Percentiles rank a stretch among this genome's conserved stretches.
These are phyloP conservation scores for Gambusia yucatana DNA, from an alignment of 2,797 vertebrate species.

Conservation along the genomic window DNA sequence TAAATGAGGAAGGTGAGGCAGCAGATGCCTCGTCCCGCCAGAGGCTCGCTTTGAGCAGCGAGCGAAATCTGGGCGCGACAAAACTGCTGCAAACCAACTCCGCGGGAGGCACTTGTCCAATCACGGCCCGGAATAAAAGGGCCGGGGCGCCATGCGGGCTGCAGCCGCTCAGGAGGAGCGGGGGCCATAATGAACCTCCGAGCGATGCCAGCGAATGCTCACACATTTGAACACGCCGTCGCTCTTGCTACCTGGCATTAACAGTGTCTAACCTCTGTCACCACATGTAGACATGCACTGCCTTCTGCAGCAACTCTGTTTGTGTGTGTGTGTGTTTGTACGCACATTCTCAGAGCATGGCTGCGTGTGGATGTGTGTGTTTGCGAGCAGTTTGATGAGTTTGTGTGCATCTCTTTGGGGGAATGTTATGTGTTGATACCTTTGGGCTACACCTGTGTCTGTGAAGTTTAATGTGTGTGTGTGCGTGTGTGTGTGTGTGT, in stretches of 20 bases:
- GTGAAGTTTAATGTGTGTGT: constrained; percentile 74
- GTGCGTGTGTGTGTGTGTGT: constrained; percentile 39
- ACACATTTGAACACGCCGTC: constrained; percentile 53
- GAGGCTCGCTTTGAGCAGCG: constrained; percentile 93
- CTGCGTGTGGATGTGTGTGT: constrained; percentile 17
- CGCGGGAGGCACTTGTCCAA: constrained; percentile 98
- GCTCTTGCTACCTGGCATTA: constrained; percentile 69
- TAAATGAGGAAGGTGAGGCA: constrained; percentile 84
- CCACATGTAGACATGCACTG: constrained; percentile 35
- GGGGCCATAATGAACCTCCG: constrained; percentile 89
- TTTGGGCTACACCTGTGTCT: constrained; percentile 79
- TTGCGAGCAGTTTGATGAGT: constrained; percentile 28
- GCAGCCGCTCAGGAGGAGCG: constrained; percentile 91
- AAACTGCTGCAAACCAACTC: constrained; percentile 99
- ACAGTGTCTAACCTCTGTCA: constrained; percentile 51
- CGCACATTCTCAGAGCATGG: constrained; percentile 21
- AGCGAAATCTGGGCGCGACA: constrained; percentile 98
- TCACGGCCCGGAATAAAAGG: constrained; percentile 98
- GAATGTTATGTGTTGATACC: constrained; percentile 74
- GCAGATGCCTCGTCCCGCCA: constrained; percentile 99
- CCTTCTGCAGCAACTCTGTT: constrained; percentile 72
- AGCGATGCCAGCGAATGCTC: constrained; percentile 71
- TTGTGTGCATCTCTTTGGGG: constrained; percentile 57
- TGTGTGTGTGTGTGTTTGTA: constrained; percentile 8
- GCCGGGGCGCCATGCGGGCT: constrained; percentile 82